Percentiles rank a stretch among this genome's conserved stretches.
Evolutionary conservation across 2,113 vertebrate genomes (phyloP).

Genomic region (Microtus pennsylvanicus): DNA sequence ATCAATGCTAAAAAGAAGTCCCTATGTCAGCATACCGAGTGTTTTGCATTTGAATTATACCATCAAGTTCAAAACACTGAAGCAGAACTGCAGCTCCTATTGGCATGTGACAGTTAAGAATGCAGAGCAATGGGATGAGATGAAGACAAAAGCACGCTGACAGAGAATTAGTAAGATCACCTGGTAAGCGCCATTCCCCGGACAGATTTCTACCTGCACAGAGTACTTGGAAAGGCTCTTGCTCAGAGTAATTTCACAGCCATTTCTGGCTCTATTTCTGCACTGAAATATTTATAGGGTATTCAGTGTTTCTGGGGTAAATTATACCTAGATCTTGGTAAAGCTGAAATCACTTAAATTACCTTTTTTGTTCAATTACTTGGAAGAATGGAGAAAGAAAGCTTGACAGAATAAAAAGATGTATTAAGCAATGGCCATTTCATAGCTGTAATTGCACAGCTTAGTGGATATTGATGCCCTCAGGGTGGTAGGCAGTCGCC

Average conservation of each 20-base stretch:
- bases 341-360: slow-evolving; percentile 78
- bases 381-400: slow-evolving; percentile 68
- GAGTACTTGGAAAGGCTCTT: slow-evolving; percentile 60
- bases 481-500: slow-evolving; percentile 18
- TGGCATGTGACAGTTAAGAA: slow-evolving; percentile 82
- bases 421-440: slow-evolving; percentile 68
- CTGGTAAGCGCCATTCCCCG: slow-evolving; percentile 52
- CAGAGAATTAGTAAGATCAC: slow-evolving; percentile 72
- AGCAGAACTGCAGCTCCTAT: slow-evolving; percentile 77
- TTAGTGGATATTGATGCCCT: slow-evolving; percentile 65
- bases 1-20: slow-evolving; percentile 76
- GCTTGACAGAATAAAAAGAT: slow-evolving; percentile 74
- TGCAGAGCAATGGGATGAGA: slow-evolving; percentile 63
- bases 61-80: slow-evolving; percentile 79
- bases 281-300: slow-evolving; percentile 79
- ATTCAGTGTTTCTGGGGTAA: slow-evolving; percentile 71
- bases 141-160: slow-evolving; percentile 74
- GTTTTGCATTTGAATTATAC: slow-evolving; percentile 78
- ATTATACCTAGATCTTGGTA: slow-evolving; percentile 71
- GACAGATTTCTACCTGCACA: slow-evolving; percentile 52
- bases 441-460: slow-evolving; percentile 59
- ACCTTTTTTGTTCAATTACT: slow-evolving; percentile 78
- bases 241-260: slow-evolving; percentile 70
- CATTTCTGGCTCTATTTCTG: slow-evolving; percentile 69
- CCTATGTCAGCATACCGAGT: slow-evolving; percentile 69